Conservation (phyloP, 2,888 invertebrate species). For the Eustalomyia histrio region DNA sequence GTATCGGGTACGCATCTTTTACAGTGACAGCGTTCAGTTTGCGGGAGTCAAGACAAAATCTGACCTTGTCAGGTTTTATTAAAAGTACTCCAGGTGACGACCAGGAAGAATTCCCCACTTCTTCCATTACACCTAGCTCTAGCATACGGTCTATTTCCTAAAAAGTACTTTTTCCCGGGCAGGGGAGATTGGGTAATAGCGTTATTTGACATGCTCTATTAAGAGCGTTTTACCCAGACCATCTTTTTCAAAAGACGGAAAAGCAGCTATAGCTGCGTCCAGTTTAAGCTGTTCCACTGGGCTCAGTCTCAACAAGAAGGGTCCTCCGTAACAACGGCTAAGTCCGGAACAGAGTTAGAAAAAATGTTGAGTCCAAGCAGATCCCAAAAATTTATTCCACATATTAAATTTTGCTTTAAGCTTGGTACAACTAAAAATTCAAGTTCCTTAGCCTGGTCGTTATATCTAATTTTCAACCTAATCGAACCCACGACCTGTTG, state of each 20-base stretch:
- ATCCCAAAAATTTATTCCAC: slow-evolving; percentile 11
- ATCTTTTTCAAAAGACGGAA: not conserved
- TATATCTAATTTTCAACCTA: too few relatives aligned
- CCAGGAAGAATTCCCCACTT: slow-evolving; percentile 1
- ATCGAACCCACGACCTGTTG: too few relatives aligned
- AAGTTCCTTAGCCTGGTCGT: too few relatives aligned
- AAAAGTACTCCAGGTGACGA: not conserved
- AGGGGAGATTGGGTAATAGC: too few relatives aligned
- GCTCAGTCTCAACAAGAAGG: not conserved
- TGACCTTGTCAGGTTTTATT: not conserved
- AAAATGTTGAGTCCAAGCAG: not conserved
- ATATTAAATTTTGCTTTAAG: slow-evolving; percentile 10
- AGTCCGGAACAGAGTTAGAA: not conserved
- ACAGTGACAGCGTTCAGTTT: slow-evolving; percentile 6
- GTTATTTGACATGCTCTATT: not conserved
- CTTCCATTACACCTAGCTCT: too few relatives aligned
- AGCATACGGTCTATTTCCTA: too few relatives aligned
- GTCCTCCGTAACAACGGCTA: not conserved
- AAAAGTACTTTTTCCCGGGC: too few relatives aligned
- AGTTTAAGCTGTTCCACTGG: not conserved
- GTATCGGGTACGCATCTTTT: too few relatives aligned
- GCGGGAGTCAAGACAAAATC: slow-evolving; percentile 5
- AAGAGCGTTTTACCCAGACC: slow-evolving; percentile 6
- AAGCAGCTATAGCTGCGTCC: not conserved
- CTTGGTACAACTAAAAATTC: too few relatives aligned